phyloP scores from a whole-genome alignment of 2,888 invertebrate species.

The Drosophila algonquin region DNA sequence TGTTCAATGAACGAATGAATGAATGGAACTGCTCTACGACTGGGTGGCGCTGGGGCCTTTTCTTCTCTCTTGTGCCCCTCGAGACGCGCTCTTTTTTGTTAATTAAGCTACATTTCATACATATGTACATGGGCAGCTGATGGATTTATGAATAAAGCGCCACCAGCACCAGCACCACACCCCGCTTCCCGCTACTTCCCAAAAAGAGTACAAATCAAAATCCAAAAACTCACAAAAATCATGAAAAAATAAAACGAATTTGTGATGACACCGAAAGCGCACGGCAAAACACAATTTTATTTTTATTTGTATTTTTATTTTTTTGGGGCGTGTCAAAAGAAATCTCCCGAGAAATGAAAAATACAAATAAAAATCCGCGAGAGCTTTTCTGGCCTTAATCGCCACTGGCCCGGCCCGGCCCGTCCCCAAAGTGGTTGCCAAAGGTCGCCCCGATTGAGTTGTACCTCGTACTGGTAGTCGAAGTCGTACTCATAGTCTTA shows the following conservation, averaged over 20 bases:
- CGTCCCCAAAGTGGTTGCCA: constrained; percentile 18
- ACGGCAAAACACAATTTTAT: constrained; percentile 13
- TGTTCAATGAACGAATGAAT: constrained; percentile 61
- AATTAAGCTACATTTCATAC: constrained; percentile 80
- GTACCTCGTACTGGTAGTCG: constrained; percentile 12
- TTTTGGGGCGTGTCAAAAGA: constrained; percentile 75
- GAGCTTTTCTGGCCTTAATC: constrained; percentile 75
- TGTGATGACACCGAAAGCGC: constrained; percentile 74
- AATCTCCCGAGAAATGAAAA: constrained; percentile 58
- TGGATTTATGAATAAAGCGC: constrained; percentile 74
- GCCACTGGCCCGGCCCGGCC: constrained; percentile 46
- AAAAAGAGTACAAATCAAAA: constrained; percentile 29
- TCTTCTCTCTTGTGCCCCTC: constrained; percentile 31
- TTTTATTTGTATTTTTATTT: too few relatives aligned
- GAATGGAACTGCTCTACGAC: constrained; percentile 75
- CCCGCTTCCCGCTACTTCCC: background rate
- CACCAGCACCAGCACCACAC: constrained; percentile 16
- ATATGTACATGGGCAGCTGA: constrained; percentile 47
- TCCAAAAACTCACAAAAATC: constrained; percentile 41
- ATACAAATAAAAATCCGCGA: constrained; percentile 19
- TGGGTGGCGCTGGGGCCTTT: constrained; percentile 60
- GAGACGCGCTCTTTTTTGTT: constrained; percentile 61
- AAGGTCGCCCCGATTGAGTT: constrained; percentile 54
- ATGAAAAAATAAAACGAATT: constrained; percentile 39
- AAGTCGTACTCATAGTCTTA: background rate